These are phyloP conservation scores for Leptarthrus brevirostris DNA, from an alignment of 2,888 invertebrate genomes.

Conservation along the genomic window DNA sequence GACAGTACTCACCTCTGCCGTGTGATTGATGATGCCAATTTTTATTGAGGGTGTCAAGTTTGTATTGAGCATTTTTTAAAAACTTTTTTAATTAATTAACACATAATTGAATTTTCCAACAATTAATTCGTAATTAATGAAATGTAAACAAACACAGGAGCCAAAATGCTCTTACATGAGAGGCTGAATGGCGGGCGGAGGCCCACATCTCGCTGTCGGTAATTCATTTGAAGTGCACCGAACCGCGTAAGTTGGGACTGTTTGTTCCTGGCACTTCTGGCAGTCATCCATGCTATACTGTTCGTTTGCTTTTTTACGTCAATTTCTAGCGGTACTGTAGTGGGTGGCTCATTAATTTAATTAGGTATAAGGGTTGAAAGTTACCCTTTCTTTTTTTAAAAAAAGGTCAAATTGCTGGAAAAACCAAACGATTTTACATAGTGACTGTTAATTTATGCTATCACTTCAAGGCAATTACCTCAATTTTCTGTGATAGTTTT, in stretches of 20 bases:
- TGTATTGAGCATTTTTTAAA: background rate
- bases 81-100: constrained; percentile 27
- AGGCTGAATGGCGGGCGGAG: background rate
- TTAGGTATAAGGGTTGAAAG: constrained; percentile 4
- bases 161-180: background rate
- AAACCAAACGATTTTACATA: too few species aligned
- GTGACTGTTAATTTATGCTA: too few species aligned
- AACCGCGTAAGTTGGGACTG: constrained; percentile 27
- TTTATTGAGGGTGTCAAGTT: background rate
- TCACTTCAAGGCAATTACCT: too few species aligned
- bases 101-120: constrained; percentile 20
- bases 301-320: background rate
- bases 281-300: constrained; percentile 19
- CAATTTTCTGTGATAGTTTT: too few species aligned
- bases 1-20: background rate
- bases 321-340: background rate
- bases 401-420: background rate
- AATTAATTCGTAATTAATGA: constrained; percentile 34
- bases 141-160: constrained; percentile 24
- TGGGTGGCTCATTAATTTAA: constrained; percentile 19
- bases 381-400: background rate
- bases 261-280: constrained; percentile 29
- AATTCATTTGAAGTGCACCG: constrained; percentile 36
- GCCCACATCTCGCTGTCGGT: constrained; percentile 4
- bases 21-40: constrained; percentile 2